Percentiles rank a stretch among this genome's conserved stretches.
Conservation (phyloP, 2,888 invertebrate genomes). For the Orgyia antiqua region DNA sequence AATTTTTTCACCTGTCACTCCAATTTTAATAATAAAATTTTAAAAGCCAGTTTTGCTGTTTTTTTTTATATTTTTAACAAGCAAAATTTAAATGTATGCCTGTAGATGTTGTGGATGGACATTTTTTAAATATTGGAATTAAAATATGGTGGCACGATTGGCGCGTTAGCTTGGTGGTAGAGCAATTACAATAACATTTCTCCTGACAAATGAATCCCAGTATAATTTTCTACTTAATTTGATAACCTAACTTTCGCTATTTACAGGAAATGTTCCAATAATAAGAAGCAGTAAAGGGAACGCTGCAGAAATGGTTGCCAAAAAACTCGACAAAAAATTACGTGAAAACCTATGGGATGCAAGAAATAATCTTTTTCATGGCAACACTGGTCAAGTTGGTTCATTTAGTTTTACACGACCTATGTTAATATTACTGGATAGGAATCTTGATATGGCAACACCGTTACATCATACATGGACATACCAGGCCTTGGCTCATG, state of each 20-base stretch:
- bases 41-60: too few species aligned
- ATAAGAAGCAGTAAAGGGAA: conserved; percentile 95
- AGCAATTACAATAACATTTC: too few species aligned
- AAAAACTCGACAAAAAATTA: conserved; percentile 97
- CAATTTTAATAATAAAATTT: too few species aligned
- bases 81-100: too few species aligned
- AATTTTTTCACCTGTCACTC: too few species aligned
- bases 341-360: conserved; percentile 98
- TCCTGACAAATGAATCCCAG: too few species aligned
- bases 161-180: too few species aligned
- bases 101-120: too few species aligned
- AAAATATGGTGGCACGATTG: too few species aligned
- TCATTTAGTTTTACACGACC: conserved; percentile 94
- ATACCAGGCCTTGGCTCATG: conserved; percentile 98
- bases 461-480: conserved; percentile 99
- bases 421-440: conserved; percentile 92
- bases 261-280: conserved; percentile 88
- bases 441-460: conserved; percentile 97
- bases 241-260: conserved; percentile 1
- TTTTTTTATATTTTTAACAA: too few species aligned
- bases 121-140: too few species aligned
- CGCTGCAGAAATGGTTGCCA: conserved; percentile 99
- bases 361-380: conserved; percentile 95
- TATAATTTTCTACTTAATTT: not conserved
- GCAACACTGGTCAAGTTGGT: conserved; percentile 87